Percentiles rank a stretch among this genome's conserved stretches.
Conservation (phyloP, 2,797 vertebrate genomes). For the Peromyscus nudipes region DNA sequence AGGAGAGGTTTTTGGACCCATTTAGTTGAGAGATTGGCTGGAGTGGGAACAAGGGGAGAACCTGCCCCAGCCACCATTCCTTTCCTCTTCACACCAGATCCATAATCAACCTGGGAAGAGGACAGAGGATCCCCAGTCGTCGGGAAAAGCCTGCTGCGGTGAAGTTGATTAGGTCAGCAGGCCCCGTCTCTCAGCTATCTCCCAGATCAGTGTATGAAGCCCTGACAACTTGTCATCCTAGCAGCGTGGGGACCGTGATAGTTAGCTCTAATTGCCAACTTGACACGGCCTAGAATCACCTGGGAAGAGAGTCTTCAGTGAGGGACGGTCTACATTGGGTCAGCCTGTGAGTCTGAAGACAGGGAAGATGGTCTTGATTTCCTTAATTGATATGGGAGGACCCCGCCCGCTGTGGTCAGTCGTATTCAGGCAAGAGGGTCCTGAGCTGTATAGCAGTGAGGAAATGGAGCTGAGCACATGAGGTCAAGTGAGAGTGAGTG, state of each 20-base stretch:
- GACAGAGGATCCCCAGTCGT: constrained; percentile 45
- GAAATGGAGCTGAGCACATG: not conserved
- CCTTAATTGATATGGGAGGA: not conserved
- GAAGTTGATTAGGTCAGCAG: not conserved
- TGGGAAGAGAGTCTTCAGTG: not conserved
- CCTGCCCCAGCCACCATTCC: constrained; percentile 66
- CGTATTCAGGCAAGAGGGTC: not conserved
- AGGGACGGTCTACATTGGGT: not conserved
- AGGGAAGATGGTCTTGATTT: not conserved
- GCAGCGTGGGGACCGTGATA: not conserved
- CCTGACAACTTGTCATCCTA: not conserved
- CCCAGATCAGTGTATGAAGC: not conserved
- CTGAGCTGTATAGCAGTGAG: not conserved
- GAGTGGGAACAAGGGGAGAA: constrained; percentile 60
- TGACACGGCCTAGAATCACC: not conserved
- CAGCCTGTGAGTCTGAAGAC: not conserved
- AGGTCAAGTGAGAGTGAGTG: not conserved
- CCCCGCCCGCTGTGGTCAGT: not conserved
- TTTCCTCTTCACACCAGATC: constrained; percentile 68
- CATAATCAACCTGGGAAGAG: constrained; percentile 68
- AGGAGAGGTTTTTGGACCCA: constrained; percentile 73
- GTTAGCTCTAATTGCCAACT: not conserved
- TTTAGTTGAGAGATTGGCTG: constrained; percentile 78
- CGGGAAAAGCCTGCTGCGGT: not conserved
- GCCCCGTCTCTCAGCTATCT: not conserved